Conservation (phyloP, 2,113 vertebrate species). For the Mustela lutreola region DNA sequence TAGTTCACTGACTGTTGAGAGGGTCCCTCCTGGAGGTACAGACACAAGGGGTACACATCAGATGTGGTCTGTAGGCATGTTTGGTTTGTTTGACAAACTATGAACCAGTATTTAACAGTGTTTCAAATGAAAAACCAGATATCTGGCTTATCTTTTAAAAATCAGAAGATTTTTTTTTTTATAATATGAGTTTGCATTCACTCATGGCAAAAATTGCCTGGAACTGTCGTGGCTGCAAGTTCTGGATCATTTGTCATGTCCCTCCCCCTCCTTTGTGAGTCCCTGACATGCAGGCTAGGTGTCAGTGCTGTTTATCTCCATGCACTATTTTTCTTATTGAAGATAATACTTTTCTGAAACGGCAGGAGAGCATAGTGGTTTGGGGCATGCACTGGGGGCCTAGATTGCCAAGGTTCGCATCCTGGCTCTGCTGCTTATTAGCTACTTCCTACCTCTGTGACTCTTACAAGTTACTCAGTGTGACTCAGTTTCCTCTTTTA, state of each 20-base stretch:
- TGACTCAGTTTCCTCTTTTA: not conserved
- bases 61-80: not conserved
- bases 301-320: not conserved
- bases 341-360: not conserved
- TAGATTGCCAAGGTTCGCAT: not conserved
- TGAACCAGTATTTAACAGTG: not conserved
- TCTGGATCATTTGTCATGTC: not conserved
- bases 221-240: not conserved
- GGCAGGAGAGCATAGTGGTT: not conserved
- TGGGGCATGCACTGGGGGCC: not conserved
- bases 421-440: not conserved
- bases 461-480: not conserved
- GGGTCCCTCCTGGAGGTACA: not conserved
- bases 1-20: not conserved
- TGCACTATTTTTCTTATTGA: not conserved
- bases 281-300: not conserved
- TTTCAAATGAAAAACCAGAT: slow-evolving; percentile 23
- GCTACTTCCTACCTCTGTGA: not conserved
- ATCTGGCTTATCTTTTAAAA: not conserved
- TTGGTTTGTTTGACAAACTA: not conserved
- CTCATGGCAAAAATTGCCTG: not conserved
- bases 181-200: not conserved
- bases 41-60: not conserved
- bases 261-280: not conserved
- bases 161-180: not conserved